Base-by-base conservation (phyloP, 2,888 invertebrate species). In the Beris morrisii region DNA sequence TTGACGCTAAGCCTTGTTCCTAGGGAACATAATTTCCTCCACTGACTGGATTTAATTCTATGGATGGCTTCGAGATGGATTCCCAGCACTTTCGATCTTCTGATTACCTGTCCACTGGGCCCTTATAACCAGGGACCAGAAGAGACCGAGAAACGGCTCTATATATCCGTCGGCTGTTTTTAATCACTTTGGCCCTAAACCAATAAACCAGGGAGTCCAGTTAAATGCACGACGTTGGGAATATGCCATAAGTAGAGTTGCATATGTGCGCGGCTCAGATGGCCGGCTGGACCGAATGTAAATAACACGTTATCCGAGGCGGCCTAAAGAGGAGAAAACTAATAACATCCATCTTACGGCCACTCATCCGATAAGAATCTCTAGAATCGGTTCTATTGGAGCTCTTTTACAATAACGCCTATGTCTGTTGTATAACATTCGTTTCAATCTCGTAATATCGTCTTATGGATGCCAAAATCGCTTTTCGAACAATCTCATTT, bases 331-430 rank as follows among this genome's bases (percentile, higher is more conserved):
- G 58, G 64, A 57, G 59, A 52, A 55, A 67, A 67, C 58, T 67
- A 67, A 67, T 67, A 67, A 67, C 67, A 67, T 67, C 57, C 64
- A 67, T 67, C 64, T 67, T 67, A 56, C 56, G 55, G 53, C 56
- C 63, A 64, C 63, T 56, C 67, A 57, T 50, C 44, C 57, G 67
- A 67, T 67, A 67, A 67, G 64, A 61, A 67, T 67, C 67, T 64
- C 52, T 44, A 56, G 64, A 67, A 67, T 67, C 67, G 63, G 64
- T 56, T 64, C 63, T 57, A 50, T 50, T 61, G 32, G 50, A 43
- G 52, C 38, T 31, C 50, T 50, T 50, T 61, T 52, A 11, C 50
- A 50, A 52, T 50, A 52, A 61, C 38, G 5, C 9, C 38, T 38
- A 5, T 5, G 38, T 7, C 38, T 9, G 38, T 38, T 38, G 38